phyloP scores from a whole-genome alignment of 2,113 vertebrate genomes.

The Corapipo altera region DNA sequence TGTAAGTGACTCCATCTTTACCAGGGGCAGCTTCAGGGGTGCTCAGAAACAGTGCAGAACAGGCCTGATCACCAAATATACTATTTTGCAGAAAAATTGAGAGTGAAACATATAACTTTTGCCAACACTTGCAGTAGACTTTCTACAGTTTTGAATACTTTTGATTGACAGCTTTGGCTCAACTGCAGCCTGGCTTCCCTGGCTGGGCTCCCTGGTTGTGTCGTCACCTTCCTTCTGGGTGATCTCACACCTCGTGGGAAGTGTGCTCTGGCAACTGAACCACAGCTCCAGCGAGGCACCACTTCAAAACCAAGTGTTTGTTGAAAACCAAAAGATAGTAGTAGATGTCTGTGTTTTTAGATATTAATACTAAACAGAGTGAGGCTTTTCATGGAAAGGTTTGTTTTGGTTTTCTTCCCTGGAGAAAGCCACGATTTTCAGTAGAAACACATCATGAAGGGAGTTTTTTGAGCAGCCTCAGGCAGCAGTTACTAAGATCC shows the following conservation, averaged over 20 bases:
- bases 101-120: fast-evolving
- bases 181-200: neutral
- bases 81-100: neutral
- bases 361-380: neutral
- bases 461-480: neutral
- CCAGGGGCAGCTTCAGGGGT: neutral
- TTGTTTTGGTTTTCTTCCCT: no score
- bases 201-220: neutral
- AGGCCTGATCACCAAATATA: neutral
- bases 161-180: neutral
- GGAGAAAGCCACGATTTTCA: neutral
- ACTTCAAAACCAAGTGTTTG: neutral
- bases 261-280: neutral
- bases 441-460: neutral
- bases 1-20: neutral
- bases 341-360: neutral
- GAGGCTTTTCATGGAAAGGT: neutral
- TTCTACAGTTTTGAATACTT: neutral
- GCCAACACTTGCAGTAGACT: neutral
- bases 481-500: neutral
- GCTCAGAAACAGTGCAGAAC: neutral
- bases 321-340: neutral
- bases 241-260: neutral
- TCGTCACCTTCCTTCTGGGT: neutral
- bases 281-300: neutral